Evolutionary conservation across 1,140 invertebrate genomes (phyloP), one percentile per base, ranked within the genome.

Genomic region (Drosophila novamexicana): DNA sequence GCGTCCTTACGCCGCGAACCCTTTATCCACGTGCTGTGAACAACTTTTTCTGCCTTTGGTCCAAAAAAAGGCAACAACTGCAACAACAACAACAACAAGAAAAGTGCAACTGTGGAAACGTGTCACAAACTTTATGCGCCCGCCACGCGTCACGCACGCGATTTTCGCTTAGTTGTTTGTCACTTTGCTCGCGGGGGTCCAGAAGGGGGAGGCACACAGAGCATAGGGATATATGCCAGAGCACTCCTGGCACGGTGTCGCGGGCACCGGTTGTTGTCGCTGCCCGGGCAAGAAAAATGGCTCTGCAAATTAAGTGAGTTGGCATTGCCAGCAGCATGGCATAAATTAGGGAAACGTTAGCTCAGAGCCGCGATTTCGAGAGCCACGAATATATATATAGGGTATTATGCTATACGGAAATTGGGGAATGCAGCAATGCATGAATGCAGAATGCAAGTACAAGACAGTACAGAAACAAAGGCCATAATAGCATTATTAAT

Each of bases 151-250:
- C 83, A 88, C 83, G 83, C 83, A 89, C 83, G 84, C 83, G 83
- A 88, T 88, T 88, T 88, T 88, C 83, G 77, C 83, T 88, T 83
- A 88, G 83, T 88, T 88, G 83, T 88, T 88, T 88, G 83, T 88
- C 83, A 88, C 83, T 88, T 88, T 77, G 73, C 77, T 66, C 36
- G 40, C 18, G 63, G 14, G 18, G 14, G 10, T 7, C 22, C 22
- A 29, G 22, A 29, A 29, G 22, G 10, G 36, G 16, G 10, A 10
- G 22, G 40, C n/a, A 10, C 32, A 22, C 50, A 18, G 22, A 29
- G 29, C 54, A 34, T 9, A 49, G 54, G 3, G 9, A 16, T n/a
- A 44, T 12, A 34, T 47, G 32, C 14, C 50, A 10, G 44, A 63
- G 59, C 16, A 45, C 40, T 34, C 37, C 34, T 37, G n/a, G 14